A percentile compares a stretch with the other conserved stretches of the same genome.
phyloP scores from a whole-genome alignment of 1,140 invertebrate species.

The Drosophila sp. region DNA sequence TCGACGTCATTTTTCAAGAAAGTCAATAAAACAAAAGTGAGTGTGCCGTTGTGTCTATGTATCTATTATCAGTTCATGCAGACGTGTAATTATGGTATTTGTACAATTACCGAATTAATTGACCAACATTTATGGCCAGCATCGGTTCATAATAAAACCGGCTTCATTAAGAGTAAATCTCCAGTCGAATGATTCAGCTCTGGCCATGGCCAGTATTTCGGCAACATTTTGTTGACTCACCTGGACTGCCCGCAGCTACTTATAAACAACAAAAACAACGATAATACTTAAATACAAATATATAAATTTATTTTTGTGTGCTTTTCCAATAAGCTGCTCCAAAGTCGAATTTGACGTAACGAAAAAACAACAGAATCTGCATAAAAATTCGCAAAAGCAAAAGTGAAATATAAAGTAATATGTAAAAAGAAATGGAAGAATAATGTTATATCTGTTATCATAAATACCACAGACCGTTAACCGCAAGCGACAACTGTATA shows the following conservation, averaged over 20 bases:
- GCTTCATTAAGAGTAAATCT: slow-evolving; percentile 26
- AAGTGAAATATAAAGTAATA: slow-evolving; percentile 61
- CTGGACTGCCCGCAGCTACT: slow-evolving; percentile 5
- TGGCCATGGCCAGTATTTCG: slow-evolving; percentile 8
- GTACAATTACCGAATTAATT: slow-evolving; percentile 12
- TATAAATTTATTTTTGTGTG: slow-evolving; percentile 8
- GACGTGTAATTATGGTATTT: background rate
- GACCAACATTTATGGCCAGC: slow-evolving; percentile 8
- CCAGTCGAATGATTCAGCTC: slow-evolving; percentile 24
- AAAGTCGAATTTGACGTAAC: slow-evolving; percentile 39
- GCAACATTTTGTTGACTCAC: slow-evolving; percentile 35
- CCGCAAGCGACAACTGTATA: slow-evolving; percentile 9
- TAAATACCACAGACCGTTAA: slow-evolving; percentile 6
- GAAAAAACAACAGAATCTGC: slow-evolving; percentile 6
- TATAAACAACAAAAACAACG: slow-evolving; percentile 20
- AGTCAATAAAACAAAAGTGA: slow-evolving; percentile 13
- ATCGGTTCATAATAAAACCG: slow-evolving; percentile 30
- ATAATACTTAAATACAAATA: slow-evolving; percentile 9
- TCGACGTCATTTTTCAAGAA: slow-evolving; percentile 7
- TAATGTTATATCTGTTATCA: slow-evolving; percentile 55
- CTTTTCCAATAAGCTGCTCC: slow-evolving; percentile 9
- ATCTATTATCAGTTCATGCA: background rate
- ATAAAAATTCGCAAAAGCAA: slow-evolving; percentile 48
- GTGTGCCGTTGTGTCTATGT: slow-evolving; percentile 2
- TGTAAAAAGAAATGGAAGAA: slow-evolving; percentile 27